Conservation (phyloP, 2,888 invertebrate species). For the Mesodorylaimus sp. region DNA sequence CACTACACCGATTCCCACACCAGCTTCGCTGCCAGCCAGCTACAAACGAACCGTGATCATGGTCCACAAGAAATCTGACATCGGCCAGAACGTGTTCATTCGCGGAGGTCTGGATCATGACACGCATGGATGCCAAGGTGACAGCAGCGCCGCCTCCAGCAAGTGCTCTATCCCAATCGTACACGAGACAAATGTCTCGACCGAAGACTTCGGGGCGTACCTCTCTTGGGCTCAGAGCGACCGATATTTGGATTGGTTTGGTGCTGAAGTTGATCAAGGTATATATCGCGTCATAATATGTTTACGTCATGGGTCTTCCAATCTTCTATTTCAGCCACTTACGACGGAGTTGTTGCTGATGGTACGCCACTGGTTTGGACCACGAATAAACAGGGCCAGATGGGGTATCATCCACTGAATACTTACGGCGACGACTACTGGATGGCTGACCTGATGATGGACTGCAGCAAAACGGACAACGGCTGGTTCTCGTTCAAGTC, state of each 20-base stretch:
- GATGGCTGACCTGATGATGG: conserved; percentile 34
- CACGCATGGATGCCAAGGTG: neutral
- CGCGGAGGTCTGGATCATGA: neutral
- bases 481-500: conserved; percentile 37
- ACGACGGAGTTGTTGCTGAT: conserved; percentile 18
- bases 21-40: neutral
- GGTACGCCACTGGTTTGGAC: conserved; percentile 24
- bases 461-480: conserved; percentile 30
- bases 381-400: conserved; percentile 21
- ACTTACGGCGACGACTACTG: conserved; percentile 34
- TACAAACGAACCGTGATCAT: neutral
- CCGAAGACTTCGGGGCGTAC: neutral
- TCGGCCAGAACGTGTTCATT: neutral
- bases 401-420: conserved; percentile 26
- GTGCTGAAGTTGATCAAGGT: neutral
- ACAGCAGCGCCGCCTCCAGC: neutral
- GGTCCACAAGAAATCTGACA: neutral
- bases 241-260: neutral
- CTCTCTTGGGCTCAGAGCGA: neutral
- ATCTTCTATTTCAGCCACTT: conserved; percentile 20
- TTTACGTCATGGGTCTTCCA: no score
- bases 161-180: neutral
- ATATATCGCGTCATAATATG: no score
- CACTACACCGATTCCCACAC: no score
- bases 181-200: neutral